Percentiles rank a stretch among this genome's conserved stretches.
Evolutionary conservation across 2,113 vertebrate species (phyloP).

Genomic region (Nesoenas mayeri): DNA sequence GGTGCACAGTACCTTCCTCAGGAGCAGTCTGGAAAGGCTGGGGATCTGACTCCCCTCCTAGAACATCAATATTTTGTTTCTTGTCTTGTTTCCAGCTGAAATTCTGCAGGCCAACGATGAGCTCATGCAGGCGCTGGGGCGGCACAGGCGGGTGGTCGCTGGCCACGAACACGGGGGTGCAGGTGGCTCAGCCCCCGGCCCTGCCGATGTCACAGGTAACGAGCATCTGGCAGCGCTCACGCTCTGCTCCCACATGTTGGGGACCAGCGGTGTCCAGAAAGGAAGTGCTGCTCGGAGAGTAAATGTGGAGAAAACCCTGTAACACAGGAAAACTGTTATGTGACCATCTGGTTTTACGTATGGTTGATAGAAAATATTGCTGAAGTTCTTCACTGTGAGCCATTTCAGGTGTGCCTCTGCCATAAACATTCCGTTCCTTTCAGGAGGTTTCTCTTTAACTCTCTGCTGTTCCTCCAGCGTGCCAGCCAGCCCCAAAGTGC

Average conservation of each 20-base stretch:
- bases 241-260: neutral
- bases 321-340: neutral
- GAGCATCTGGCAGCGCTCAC: accelerated
- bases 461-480: constrained; percentile 36
- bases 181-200: neutral
- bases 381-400: neutral
- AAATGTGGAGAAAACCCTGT: neutral
- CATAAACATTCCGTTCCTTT: accelerated
- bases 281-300: neutral
- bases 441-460: neutral
- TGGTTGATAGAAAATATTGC: neutral
- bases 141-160: constrained; percentile 72
- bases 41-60: accelerated
- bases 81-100: constrained; percentile 63
- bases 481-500: constrained; percentile 30
- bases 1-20: neutral
- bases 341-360: accelerated
- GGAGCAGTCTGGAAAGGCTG: accelerated
- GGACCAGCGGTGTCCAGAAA: neutral
- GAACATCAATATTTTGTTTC: neutral
- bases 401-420: accelerated
- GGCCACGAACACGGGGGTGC: constrained; percentile 22
- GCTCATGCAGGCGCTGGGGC: constrained; percentile 71
- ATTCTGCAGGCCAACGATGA: constrained; percentile 86
- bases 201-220: constrained; percentile 41